Conservation (phyloP, 37 sponge, comb jelly and placozoan species). For the Chondrilla cf. caribensis region DNA sequence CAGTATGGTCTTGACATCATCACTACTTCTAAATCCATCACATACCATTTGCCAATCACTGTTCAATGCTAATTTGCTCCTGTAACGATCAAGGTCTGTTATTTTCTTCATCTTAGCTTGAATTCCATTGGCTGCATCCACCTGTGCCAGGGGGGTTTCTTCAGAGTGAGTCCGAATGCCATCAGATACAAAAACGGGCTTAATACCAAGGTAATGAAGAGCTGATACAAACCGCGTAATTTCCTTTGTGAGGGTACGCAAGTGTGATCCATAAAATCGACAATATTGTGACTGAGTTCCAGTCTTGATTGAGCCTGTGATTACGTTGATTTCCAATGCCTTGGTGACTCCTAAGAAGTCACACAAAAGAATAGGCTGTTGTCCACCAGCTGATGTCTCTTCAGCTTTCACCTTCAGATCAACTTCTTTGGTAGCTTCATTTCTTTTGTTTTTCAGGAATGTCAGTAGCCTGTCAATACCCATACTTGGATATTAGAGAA, state of each 20-base stretch:
- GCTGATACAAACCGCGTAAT: constrained; percentile 39
- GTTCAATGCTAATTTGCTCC: background rate
- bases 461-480: constrained; percentile 26
- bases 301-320: background rate
- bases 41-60: constrained; percentile 34
- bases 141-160: background rate
- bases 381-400: background rate
- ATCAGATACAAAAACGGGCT: constrained; percentile 54
- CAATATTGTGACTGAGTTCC: constrained; percentile 40
- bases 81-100: background rate
- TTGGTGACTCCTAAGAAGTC: background rate
- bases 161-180: background rate
- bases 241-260: constrained; percentile 18
- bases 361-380: background rate
- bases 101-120: background rate
- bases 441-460: constrained; percentile 26
- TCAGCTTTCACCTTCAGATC: constrained; percentile 13
- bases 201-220: constrained; percentile 23
- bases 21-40: constrained; percentile 25
- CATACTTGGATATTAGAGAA: background rate
- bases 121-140: background rate
- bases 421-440: constrained; percentile 11
- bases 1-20: background rate
- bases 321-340: background rate
- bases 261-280: constrained; percentile 34